phyloP scores from a whole-genome alignment of 1,140 invertebrate genomes.

The Drosophila setifemur region DNA sequence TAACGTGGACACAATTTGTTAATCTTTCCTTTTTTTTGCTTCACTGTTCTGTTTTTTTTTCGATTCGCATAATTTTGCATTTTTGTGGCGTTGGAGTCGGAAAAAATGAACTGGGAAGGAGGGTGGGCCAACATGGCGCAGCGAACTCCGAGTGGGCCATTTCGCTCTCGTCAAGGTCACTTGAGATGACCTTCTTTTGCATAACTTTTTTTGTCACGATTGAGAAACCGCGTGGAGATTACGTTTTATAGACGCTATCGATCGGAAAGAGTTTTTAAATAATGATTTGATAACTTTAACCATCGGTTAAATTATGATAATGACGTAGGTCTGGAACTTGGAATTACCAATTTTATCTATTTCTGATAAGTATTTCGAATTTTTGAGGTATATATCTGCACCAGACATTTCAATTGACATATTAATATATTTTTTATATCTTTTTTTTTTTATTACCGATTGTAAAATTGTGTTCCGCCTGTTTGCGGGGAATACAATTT shows the following conservation, averaged over 20 bases:
- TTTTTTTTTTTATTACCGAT: constrained; percentile 6
- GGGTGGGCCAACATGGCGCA: constrained; percentile 19
- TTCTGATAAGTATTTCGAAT: too few relatives aligned
- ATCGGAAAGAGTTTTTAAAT: too few relatives aligned
- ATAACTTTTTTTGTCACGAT: constrained; percentile 1
- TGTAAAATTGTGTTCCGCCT: not conserved
- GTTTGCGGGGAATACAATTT: not conserved
- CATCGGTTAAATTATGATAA: too few relatives aligned
- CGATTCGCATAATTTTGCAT: constrained; percentile 32
- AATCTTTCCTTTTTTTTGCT: constrained; percentile 41
- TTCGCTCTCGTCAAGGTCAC: constrained; percentile 50
- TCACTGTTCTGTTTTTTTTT: constrained; percentile 29
- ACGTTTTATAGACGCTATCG: too few relatives aligned
- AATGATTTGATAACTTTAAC: too few relatives aligned
- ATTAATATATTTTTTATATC: too few relatives aligned
- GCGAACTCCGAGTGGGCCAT: constrained; percentile 30
- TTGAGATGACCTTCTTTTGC: constrained; percentile 46
- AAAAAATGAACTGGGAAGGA: not conserved
- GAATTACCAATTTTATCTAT: too few relatives aligned
- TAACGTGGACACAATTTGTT: constrained; percentile 64
- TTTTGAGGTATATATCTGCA: too few relatives aligned
- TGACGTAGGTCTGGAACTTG: too few relatives aligned
- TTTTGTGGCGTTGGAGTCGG: not conserved
- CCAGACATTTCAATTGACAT: too few relatives aligned
- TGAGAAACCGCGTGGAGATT: not conserved